Base-by-base conservation (phyloP, 2,113 vertebrate species). In the Myotis yumanensis region DNA sequence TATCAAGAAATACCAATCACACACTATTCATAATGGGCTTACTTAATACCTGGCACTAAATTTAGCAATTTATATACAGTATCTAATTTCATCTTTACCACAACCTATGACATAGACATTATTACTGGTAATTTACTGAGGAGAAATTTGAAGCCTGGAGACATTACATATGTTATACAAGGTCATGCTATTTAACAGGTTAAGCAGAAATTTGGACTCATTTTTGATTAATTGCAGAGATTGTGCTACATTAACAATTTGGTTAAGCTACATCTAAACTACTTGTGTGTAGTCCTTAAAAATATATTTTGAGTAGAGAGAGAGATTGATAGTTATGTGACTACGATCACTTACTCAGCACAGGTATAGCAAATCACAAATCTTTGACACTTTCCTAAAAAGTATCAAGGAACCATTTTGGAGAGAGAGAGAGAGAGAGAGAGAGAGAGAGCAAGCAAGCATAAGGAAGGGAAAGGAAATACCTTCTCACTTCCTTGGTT, bases 171-270 rank as follows among this genome's bases (percentile, higher is more conserved):
- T 10, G 48, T 93, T 89, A 83, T 11, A 14, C 35, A 93, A 69
- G 9, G 40, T 86, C 32, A 90, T 48, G 76, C n/a, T 90, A 43
- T 62, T 94, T 86, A 85, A 88, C 35, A 92, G 37, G 57, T 25
- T 95, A 75, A 89, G 25, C 51, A 40, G 57, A 89, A 94, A 89
- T 71, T n/a, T 94, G 43, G 35, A 91, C 52, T 89, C 54, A 40
- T 8, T 51, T 83, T 77, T 79, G 22, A 91, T 57, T 66, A 48
- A 76, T 71, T 89, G 17, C 35, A 77, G 68, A 92, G 4, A 54
- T 30, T 72, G 20, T 77, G 43, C 35, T 71, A 25, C 35, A 72
- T 62, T 92, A 92, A 35, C 16, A 6, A 79, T 93, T 83, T 86
- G 37, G 30, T 54, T 76, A 51, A 79, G n/a, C 15, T 89, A 7